Conservation (phyloP, 1,140 invertebrate genomes). For the Doryteuthis pealeii region DNA sequence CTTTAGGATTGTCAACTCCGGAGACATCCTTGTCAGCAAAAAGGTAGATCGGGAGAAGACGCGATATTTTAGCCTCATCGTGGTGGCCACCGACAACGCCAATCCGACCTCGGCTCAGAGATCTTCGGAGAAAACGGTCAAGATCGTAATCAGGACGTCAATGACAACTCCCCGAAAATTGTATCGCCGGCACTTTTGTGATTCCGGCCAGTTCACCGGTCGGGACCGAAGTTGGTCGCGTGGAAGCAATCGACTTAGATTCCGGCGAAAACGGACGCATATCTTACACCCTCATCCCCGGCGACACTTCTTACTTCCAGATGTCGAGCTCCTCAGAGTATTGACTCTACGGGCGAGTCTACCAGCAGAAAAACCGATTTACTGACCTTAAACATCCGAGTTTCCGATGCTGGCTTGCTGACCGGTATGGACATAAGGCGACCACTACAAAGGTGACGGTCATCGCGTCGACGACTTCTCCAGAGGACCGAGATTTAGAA, state of each 20-base stretch:
- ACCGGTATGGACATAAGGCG: conserved; percentile 18
- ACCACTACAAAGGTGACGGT: conserved; percentile 35
- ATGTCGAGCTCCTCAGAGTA: conserved; percentile 53
- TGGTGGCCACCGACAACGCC: conserved; percentile 88
- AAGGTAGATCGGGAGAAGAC: conserved; percentile 85
- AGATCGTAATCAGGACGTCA: conserved; percentile 73
- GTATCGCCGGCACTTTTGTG: conserved; percentile 73
- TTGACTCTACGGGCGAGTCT: conserved; percentile 45
- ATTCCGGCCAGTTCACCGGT: conserved; percentile 37
- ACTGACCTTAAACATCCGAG: conserved; percentile 74
- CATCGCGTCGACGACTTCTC: conserved; percentile 27
- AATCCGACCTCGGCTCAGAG: conserved; percentile 70
- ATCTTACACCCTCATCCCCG: conserved; percentile 80
- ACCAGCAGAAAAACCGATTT: conserved; percentile 65
- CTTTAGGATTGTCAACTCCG: conserved; percentile 83
- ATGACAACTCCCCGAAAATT: conserved; percentile 91
- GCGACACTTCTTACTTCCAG: conserved; percentile 61
- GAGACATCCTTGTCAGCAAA: conserved; percentile 75
- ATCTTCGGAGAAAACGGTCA: conserved; percentile 80
- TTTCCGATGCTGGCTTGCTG: conserved; percentile 76
- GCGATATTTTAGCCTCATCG: conserved; percentile 82
- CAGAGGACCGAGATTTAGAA: conserved; percentile 50
- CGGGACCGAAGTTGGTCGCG: conserved; percentile 35
- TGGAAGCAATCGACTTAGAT: conserved; percentile 65
- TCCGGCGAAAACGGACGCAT: conserved; percentile 57